These are phyloP conservation scores for Epirrita christyi DNA, from an alignment of 2,888 invertebrate species.

Conservation along the genomic window DNA sequence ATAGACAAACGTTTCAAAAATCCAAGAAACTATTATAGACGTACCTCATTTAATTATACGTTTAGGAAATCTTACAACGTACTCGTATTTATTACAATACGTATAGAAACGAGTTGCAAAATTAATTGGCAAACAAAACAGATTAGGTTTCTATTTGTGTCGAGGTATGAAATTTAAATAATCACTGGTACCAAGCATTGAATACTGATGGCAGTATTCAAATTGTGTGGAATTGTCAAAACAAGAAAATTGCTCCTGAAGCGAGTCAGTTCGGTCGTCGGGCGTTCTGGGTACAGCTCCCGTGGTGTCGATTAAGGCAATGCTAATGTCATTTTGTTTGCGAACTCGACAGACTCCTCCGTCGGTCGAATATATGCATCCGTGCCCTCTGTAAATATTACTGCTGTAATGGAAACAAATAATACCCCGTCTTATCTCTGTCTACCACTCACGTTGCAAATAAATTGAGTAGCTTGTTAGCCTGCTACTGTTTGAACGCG, in stretches of 20 bases:
- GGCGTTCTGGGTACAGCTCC: conserved; percentile 55
- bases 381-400: conserved; percentile 57
- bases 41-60: background rate
- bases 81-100: conserved; percentile 6
- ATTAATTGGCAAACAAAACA: conserved; percentile 68
- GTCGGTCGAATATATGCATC: conserved; percentile 56
- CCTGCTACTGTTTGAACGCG: conserved; percentile 24
- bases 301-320: conserved; percentile 75
- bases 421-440: conserved; percentile 54
- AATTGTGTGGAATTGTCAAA: conserved; percentile 69
- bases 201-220: conserved; percentile 70
- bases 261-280: conserved; percentile 51
- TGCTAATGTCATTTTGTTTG: conserved; percentile 77
- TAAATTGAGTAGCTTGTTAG: conserved; percentile 44
- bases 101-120: conserved; percentile 50
- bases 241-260: conserved; percentile 69
- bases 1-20: too few relatives aligned
- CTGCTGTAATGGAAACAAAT: conserved; percentile 56
- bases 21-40: too few relatives aligned
- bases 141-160: conserved; percentile 65
- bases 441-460: conserved; percentile 55
- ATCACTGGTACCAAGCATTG: conserved; percentile 62
- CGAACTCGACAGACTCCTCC: conserved; percentile 65
- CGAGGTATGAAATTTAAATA: conserved; percentile 72
- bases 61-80: background rate